Evolutionary conservation across 2,797 vertebrate genomes (phyloP).

Genomic region (Rhynchonycteris naso): DNA sequence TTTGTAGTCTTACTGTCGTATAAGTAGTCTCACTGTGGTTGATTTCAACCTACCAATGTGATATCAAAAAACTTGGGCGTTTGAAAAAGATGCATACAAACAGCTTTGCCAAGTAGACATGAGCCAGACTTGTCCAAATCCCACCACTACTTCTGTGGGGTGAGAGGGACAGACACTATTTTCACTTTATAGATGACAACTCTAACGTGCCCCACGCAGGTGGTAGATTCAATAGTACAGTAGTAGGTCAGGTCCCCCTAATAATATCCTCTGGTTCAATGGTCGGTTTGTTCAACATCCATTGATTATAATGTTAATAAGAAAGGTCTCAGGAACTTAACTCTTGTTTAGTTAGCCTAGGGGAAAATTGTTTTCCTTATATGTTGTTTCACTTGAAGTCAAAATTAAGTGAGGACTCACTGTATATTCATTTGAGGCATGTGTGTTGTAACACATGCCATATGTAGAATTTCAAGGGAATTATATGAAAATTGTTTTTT

Average conservation of each 20-base stretch:
- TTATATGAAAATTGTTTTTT: neutral
- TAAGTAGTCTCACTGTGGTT: neutral
- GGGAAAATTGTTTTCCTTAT: neutral
- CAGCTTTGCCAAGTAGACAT: neutral
- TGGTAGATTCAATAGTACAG: neutral
- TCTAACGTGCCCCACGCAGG: too few relatives aligned
- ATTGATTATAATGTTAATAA: neutral
- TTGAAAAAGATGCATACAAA: neutral
- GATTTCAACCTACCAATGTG: neutral
- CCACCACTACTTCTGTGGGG: neutral
- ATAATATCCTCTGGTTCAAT: neutral
- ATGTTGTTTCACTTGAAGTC: neutral
- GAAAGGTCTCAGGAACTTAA: neutral
- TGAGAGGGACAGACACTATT: neutral
- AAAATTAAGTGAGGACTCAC: neutral
- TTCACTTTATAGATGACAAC: neutral
- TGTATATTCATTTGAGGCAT: neutral
- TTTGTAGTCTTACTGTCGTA: neutral
- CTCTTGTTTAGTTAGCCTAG: neutral
- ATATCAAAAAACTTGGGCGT: neutral
- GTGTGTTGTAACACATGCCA: neutral
- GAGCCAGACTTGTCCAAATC: neutral
- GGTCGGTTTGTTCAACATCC: neutral
- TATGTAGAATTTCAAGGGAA: neutral
- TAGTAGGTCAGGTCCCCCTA: too few relatives aligned